Base-by-base conservation (phyloP, 2,113 vertebrate genomes). In the Tachysurus fulvidraco region DNA sequence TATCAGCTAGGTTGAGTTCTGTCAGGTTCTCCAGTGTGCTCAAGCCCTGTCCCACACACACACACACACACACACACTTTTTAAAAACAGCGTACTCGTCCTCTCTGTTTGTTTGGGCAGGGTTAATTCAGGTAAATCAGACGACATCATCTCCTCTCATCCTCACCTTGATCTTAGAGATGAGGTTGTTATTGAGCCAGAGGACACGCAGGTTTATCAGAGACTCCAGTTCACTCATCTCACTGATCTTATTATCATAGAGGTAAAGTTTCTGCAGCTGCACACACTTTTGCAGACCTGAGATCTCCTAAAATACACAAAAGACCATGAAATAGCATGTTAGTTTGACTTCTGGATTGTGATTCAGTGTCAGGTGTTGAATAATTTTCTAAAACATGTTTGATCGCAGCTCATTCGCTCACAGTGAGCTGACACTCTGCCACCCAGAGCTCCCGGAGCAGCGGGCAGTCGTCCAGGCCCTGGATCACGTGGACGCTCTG, bases 1-100 rank as follows among this genome's bases (percentile, higher is more conserved):
- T 98, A 89, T 96, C 96, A 76, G 96, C 91, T 50, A 97, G 94
- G 86, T 93, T 98, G 85, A 98, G 94, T 91, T 98, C 97, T 87
- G 91, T 93, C 81, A 98, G 94, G 74, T 96, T 95, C 88, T 91
- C 89, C 88, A 95, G 95, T 30, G 87, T 92, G 7, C 91, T 90
- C 88, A 98, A 93, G 11, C 95, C 95, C 96, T 96, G 91, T 76
- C 91, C 92, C 59, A 62, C n/a, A 83, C 41, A 69, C 76, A 84
- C 64, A 81, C 17, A 80, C 52, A 62, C 46, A 83, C 30, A 83
- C 44, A 77, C 19, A 73, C 71, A 44, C 6, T 28, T 77, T 54
- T 54, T 17, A 77, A 0, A 16, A 0, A 7, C n/a, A 19, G 9
- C 0, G 25, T 57, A 12, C 28, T 79, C 21, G 21, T 59, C 16